These are phyloP conservation scores for Acanthosepion lycidas DNA, from an alignment of 2,888 invertebrate genomes.

Conservation along the genomic window DNA sequence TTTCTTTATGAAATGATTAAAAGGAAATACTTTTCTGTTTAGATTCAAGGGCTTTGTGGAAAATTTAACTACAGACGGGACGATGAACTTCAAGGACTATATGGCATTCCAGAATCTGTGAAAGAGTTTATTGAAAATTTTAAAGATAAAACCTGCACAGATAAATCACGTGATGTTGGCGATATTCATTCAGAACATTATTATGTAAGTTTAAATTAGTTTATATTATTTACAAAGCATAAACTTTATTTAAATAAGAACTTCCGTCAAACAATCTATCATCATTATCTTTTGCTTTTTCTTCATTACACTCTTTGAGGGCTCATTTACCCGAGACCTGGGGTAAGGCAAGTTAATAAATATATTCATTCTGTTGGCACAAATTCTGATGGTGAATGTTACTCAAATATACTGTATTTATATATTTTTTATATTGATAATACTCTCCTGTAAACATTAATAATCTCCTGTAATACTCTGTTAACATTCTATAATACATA, in stretches of 20 bases:
- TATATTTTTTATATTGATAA: too few species aligned
- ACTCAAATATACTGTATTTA: too few species aligned
- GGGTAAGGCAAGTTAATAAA: too few species aligned
- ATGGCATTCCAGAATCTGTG: slow-evolving; percentile 45
- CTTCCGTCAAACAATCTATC: too few species aligned
- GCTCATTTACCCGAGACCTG: too few species aligned
- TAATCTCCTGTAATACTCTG: too few species aligned
- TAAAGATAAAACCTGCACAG: slow-evolving; percentile 2
- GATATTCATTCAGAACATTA: background rate
- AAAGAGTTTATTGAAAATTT: slow-evolving; percentile 46
- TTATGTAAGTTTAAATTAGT: slow-evolving; percentile 13
- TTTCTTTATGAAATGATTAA: too few species aligned
- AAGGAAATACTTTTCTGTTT: background rate
- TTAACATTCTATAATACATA: background rate
- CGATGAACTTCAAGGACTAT: slow-evolving; percentile 47
- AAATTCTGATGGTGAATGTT: too few species aligned
- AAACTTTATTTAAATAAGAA: background rate
- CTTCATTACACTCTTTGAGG: too few species aligned
- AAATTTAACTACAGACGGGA: slow-evolving; percentile 49
- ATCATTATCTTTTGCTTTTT: too few species aligned
- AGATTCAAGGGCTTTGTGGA: slow-evolving; percentile 49
- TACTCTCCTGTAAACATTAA: too few species aligned
- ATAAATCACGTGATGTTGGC: background rate
- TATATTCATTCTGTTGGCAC: too few species aligned
- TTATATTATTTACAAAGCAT: background rate